phyloP scores from a whole-genome alignment of 2,797 vertebrate genomes.

The Synaphobranchus kaupii region DNA sequence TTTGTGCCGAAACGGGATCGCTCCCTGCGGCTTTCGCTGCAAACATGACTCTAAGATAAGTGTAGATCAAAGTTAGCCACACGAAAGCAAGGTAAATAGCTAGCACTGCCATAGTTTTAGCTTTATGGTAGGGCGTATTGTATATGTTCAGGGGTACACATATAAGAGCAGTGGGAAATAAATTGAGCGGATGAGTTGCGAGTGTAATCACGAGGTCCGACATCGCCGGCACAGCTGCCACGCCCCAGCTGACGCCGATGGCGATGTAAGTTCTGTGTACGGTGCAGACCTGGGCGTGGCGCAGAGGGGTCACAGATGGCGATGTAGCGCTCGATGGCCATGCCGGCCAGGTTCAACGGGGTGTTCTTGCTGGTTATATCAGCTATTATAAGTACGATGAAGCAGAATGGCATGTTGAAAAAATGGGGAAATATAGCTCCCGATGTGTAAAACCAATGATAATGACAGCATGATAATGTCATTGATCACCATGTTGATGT shows the following conservation, averaged over 20 bases:
- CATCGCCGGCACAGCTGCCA: too few relatives aligned
- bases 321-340: slow-evolving; percentile 75
- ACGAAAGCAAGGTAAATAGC: slow-evolving; percentile 51
- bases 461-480: too few relatives aligned
- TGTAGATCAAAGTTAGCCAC: slow-evolving; percentile 56
- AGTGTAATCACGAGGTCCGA: too few relatives aligned
- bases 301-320: slow-evolving; percentile 74
- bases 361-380: slow-evolving; percentile 52
- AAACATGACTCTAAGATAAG: too few relatives aligned
- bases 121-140: slow-evolving; percentile 36
- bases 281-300: slow-evolving; percentile 71
- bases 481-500: too few relatives aligned
- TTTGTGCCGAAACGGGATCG: too few relatives aligned
- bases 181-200: slow-evolving; percentile 33
- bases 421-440: too few relatives aligned
- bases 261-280: too few relatives aligned
- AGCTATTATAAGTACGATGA: too few relatives aligned
- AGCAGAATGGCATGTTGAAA: too few relatives aligned
- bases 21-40: too few relatives aligned
- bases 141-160: slow-evolving; percentile 31
- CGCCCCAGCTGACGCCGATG: slow-evolving; percentile 48
- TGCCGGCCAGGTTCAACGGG: slow-evolving; percentile 75
- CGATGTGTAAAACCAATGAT: too few relatives aligned
- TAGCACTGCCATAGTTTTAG: slow-evolving; percentile 19
- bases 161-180: slow-evolving; percentile 27